Percentiles rank a stretch among this genome's conserved stretches.
Evolutionary conservation across 2,797 vertebrate species (phyloP).

Genomic region (Rhincodon typus): DNA sequence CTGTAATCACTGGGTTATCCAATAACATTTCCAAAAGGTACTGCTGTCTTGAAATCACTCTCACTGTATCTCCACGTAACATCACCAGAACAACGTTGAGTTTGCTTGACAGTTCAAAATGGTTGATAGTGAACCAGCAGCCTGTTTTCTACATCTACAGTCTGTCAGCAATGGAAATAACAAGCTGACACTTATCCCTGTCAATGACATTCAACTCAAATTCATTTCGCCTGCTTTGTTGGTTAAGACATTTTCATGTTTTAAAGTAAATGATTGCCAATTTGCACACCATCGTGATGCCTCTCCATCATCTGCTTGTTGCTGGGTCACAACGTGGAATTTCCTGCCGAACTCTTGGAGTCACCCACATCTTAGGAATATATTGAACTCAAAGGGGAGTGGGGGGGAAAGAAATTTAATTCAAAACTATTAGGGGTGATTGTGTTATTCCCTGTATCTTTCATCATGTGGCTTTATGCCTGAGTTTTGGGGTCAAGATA

Average conservation of each 20-base stretch:
- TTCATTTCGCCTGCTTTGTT: background rate
- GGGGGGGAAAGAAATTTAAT: background rate
- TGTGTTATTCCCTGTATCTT: background rate
- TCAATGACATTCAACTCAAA: background rate
- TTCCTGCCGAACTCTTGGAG: too few species aligned
- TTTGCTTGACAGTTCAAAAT: background rate
- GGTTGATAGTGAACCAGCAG: background rate
- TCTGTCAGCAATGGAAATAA: background rate
- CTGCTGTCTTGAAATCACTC: background rate
- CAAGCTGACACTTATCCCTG: background rate
- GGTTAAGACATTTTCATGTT: background rate
- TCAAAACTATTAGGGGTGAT: background rate
- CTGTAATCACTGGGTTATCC: background rate
- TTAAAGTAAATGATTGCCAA: background rate
- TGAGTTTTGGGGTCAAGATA: too few species aligned
- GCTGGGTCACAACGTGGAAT: background rate
- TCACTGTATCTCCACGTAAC: background rate
- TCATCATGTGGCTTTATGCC: too few species aligned
- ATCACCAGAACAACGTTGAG: background rate
- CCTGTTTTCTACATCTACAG: background rate
- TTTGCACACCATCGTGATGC: background rate
- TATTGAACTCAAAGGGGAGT: background rate
- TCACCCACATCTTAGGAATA: background rate
- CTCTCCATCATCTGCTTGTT: background rate
- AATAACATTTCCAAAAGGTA: background rate